Conservation (phyloP, 2,113 vertebrate species). For the Hydropotes inermis region DNA sequence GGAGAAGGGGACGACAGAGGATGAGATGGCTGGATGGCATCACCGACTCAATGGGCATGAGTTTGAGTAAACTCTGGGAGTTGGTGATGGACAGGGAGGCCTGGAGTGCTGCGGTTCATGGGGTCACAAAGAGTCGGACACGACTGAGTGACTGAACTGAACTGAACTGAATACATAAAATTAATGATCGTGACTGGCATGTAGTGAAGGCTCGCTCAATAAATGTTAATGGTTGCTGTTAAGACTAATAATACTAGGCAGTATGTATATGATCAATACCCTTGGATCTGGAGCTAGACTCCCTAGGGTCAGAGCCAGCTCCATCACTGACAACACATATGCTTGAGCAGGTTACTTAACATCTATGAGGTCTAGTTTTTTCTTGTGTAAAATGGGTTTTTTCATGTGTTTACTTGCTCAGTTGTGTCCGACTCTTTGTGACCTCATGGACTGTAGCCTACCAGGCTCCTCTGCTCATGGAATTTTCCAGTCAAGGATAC, state of each 20-base stretch:
- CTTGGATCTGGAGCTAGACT: not conserved
- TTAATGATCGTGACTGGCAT: not conserved
- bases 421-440: not conserved
- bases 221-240: not conserved
- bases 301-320: not conserved
- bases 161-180: not conserved
- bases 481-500: not conserved
- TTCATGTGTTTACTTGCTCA: not conserved
- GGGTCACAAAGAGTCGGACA: no score
- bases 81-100: no score
- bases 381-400: not conserved
- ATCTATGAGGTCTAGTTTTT: not conserved
- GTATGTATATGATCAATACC: not conserved
- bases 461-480: not conserved
- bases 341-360: not conserved
- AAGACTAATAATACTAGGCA: not conserved
- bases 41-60: no score
- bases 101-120: no score
- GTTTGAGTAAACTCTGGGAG: no score
- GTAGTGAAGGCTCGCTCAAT: not conserved
- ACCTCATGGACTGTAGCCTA: not conserved
- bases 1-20: no score
- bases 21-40: no score
- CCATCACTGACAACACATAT: not conserved
- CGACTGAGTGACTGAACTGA: no score